Base-by-base conservation (phyloP, 1,140 invertebrate species). In the Drosophila novamexicana region DNA sequence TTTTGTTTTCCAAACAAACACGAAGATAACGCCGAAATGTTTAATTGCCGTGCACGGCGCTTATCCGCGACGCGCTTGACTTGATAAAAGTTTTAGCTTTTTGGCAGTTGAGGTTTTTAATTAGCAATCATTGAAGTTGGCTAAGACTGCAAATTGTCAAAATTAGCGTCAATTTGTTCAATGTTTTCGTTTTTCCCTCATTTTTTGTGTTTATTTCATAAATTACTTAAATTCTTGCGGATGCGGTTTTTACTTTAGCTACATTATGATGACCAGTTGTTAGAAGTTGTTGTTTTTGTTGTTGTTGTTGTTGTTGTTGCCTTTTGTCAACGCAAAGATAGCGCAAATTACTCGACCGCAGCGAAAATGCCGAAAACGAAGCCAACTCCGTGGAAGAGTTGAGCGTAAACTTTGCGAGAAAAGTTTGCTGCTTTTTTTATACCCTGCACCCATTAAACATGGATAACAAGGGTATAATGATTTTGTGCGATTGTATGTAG, bases 81-180 rank as follows among this genome's bases (percentile, higher is more conserved):
- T 65, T 71, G 79, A 86, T 88, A 79, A 79, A 29, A 79, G 57
- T 68, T 70, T 52, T 29, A 65, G 78, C 66, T 86, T 86, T 71
- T 52, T 86, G 78, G 37, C 82, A 79, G 69, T 84, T 89, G 69
- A 70, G 69, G 56, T 77, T 81, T 88, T 88, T 89, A 89, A 88
- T 88, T 88, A 84, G 84, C 74, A 77, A 84, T 69, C 84, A 79
- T 72, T 80, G 75, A 85, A 44, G 53, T 42, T 77, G 47, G 40
- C 58, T 57, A 18, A 29, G 8, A 42, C 7, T 18, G 22, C 22
- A 29, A 29, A 29, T 29, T 29, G 22, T 29, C 22, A 29, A 29
- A 29, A 29, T 29, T 29, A 29, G 22, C 22, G 22, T 29, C 22
- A 81, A 40, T 71, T 79, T 86, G 81, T 85, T 47, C 39, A 44